A percentile compares a stretch with the other conserved stretches of the same genome.
Evolutionary conservation across 2,888 invertebrate genomes (phyloP).

Genomic region (Smittia aterrima): DNA sequence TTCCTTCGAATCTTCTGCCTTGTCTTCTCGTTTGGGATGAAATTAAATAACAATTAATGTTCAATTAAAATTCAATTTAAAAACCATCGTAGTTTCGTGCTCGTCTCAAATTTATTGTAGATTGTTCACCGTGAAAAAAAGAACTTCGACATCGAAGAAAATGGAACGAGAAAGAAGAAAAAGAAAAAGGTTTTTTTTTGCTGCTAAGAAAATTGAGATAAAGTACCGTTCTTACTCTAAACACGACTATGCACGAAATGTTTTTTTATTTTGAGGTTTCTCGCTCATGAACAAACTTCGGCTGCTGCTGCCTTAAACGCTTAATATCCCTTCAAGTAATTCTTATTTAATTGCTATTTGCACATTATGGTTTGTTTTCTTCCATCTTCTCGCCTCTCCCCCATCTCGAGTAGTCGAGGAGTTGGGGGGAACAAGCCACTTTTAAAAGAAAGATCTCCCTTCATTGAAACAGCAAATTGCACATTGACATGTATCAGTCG

Average conservation of each 20-base stretch:
- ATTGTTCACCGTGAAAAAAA: neutral
- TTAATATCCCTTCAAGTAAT: conserved; percentile 38
- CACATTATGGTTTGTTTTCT: conserved; percentile 39
- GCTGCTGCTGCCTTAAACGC: conserved; percentile 21
- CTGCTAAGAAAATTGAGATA: conserved; percentile 36
- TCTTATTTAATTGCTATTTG: conserved; percentile 42
- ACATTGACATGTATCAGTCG: conserved; percentile 39
- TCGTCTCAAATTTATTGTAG: neutral
- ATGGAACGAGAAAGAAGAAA: neutral
- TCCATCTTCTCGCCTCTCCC: neutral
- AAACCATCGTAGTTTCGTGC: conserved; percentile 31
- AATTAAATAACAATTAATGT: conserved; percentile 42
- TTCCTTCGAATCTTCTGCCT: neutral
- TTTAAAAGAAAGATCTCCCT: neutral
- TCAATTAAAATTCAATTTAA: conserved; percentile 42
- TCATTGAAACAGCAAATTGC: conserved; percentile 24
- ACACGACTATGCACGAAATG: conserved; percentile 31
- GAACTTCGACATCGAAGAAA: neutral
- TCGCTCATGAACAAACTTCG: neutral
- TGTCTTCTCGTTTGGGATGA: neutral
- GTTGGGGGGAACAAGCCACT: conserved; percentile 2
- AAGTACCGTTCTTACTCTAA: conserved; percentile 25
- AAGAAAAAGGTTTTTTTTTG: conserved; percentile 18
- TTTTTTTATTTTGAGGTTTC: conserved; percentile 26
- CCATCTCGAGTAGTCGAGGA: no score